These are phyloP conservation scores for Phyto melanocephala DNA, from an alignment of 2,888 invertebrate species.

Conservation along the genomic window DNA sequence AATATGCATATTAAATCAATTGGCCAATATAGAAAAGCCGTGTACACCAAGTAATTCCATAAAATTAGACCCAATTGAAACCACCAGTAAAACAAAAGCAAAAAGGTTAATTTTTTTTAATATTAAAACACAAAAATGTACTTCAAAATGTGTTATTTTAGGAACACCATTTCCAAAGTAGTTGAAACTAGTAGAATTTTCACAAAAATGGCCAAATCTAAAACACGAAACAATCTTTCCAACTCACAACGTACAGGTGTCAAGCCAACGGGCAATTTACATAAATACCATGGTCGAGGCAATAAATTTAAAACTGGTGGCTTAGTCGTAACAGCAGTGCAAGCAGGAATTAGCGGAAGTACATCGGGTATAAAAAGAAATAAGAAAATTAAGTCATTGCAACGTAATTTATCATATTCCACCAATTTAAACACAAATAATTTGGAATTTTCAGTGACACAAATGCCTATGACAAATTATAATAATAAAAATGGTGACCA, in stretches of 20 bases:
- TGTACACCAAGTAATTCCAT: neutral
- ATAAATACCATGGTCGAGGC: constrained; percentile 30
- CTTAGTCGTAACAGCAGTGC: constrained; percentile 81
- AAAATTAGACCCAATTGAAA: constrained; percentile 36
- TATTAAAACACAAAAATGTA: neutral
- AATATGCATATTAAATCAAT: constrained; percentile 59
- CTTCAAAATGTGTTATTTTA: constrained; percentile 20
- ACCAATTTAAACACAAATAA: constrained; percentile 25
- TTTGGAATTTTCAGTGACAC: neutral
- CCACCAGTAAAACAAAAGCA: constrained; percentile 14
- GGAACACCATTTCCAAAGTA: constrained; percentile 71
- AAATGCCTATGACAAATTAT: constrained; percentile 10
- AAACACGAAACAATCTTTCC: constrained; percentile 38
- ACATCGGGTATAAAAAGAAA: neutral
- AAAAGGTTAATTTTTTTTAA: constrained; percentile 52
- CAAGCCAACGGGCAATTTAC: constrained; percentile 30
- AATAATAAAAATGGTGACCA: constrained; percentile 1
- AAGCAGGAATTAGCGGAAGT: constrained; percentile 55
- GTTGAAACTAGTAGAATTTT: constrained; percentile 73
- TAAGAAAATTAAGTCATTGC: constrained; percentile 50
- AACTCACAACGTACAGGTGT: neutral
- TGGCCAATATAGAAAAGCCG: constrained; percentile 37
- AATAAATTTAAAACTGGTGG: constrained; percentile 82
- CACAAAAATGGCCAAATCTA: constrained; percentile 69
- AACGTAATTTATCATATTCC: constrained; percentile 38